Evolutionary conservation across 2,797 vertebrate species (phyloP).

Genomic region (Lacerta bilineata): DNA sequence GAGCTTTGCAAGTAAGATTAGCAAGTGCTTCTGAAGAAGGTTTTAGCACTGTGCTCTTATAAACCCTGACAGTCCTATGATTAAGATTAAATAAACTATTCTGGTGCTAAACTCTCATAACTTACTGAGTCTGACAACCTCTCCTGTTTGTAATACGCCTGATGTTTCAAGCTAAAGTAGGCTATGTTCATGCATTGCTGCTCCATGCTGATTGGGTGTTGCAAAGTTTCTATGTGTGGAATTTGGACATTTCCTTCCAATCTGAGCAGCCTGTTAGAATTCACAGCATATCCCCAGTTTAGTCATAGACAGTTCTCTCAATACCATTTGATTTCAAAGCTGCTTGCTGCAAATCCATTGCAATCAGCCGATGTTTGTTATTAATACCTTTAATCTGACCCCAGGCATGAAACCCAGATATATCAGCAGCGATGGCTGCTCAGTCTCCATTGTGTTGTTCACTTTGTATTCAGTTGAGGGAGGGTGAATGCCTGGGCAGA

Average conservation of each 20-base stretch:
- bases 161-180: slow-evolving; percentile 30
- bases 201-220: slow-evolving; percentile 37
- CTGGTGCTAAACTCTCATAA: slow-evolving; percentile 46
- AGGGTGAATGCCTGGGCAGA: background rate
- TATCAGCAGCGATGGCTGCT: slow-evolving; percentile 50
- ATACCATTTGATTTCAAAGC: slow-evolving; percentile 59
- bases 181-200: background rate
- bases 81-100: slow-evolving; percentile 63
- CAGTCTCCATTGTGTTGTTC: slow-evolving; percentile 59
- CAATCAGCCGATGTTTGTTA: slow-evolving; percentile 57
- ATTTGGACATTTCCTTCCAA: background rate
- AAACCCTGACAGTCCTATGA: slow-evolving; percentile 24
- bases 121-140: slow-evolving; percentile 32
- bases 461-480: slow-evolving; percentile 17
- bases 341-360: slow-evolving; percentile 72
- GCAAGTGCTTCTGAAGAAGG: slow-evolving; percentile 47
- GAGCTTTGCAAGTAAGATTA: slow-evolving; percentile 31
- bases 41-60: slow-evolving; percentile 36
- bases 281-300: slow-evolving; percentile 47
- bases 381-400: slow-evolving; percentile 70
- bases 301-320: slow-evolving; percentile 43
- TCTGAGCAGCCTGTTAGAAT: slow-evolving; percentile 46
- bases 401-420: slow-evolving; percentile 59
- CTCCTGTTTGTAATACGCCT: slow-evolving; percentile 13
- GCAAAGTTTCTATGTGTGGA: background rate